Evolutionary conservation across 2,888 invertebrate species (phyloP).

Genomic region (Agonopterix heracliana): DNA sequence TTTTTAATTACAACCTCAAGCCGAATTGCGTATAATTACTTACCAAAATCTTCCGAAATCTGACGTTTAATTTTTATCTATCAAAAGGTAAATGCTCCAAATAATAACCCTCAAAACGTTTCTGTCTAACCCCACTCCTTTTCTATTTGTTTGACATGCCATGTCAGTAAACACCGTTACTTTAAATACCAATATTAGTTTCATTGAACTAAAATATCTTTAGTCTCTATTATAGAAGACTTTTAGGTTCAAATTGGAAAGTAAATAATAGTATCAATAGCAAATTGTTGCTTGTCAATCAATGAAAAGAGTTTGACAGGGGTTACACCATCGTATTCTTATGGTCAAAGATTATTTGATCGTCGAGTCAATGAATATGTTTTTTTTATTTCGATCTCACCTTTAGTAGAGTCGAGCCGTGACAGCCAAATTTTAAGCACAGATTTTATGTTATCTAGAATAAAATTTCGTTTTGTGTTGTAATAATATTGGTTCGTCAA

Average conservation of each 20-base stretch:
- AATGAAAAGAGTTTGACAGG: conserved; percentile 24
- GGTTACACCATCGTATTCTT: conserved; percentile 13
- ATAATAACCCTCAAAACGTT: conserved; percentile 20
- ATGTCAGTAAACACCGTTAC: conserved; percentile 23
- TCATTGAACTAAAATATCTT: not conserved
- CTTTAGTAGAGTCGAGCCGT: too few species aligned
- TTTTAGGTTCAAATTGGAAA: not conserved
- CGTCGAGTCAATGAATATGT: not conserved
- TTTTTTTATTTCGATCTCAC: not conserved
- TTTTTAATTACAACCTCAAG: too few species aligned
- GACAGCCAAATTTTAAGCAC: too few species aligned
- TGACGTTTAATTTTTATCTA: not conserved
- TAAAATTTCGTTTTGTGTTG: too few species aligned
- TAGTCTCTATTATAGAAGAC: not conserved
- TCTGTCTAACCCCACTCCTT: conserved; percentile 22
- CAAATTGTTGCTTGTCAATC: conserved; percentile 28
- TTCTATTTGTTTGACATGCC: conserved; percentile 24
- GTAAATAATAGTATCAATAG: conserved; percentile 10
- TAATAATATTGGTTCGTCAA: too few species aligned
- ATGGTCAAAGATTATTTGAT: conserved; percentile 8
- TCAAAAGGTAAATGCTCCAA: conserved; percentile 18
- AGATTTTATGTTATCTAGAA: too few species aligned
- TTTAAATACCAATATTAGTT: not conserved
- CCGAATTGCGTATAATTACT: conserved; percentile 7
- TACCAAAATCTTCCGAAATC: not conserved